These are phyloP conservation scores for Piliocolobus tephrosceles DNA, from an alignment of 2,113 vertebrate genomes.

Conservation along the genomic window DNA sequence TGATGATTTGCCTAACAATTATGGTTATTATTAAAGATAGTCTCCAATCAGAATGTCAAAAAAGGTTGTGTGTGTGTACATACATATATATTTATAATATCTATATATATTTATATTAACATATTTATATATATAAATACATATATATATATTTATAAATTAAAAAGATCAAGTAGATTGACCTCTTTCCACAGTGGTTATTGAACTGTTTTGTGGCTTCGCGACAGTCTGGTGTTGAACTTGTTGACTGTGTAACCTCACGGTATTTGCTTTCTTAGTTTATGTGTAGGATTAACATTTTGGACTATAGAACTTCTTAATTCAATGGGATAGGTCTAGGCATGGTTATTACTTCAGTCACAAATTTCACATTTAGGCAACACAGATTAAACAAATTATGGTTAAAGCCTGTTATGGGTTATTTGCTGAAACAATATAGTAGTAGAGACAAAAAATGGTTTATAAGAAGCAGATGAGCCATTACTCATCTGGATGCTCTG, in stretches of 20 bases:
- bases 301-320: not conserved
- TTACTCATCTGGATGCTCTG: not conserved
- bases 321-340: not conserved
- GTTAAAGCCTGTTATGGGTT: not conserved
- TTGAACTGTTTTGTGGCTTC: not conserved
- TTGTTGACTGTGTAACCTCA: not conserved
- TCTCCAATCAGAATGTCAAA: not conserved
- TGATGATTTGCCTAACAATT: not conserved
- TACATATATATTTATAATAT: not conserved
- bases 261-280: not conserved
- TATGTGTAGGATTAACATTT: not conserved
- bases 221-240: not conserved
- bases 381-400: not conserved
- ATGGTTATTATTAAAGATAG: slow-evolving; percentile 2
- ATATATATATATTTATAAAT: not conserved
- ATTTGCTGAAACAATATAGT: not conserved
- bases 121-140: not conserved
- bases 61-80: no score
- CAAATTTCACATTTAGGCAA: not conserved
- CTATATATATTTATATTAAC: not conserved
- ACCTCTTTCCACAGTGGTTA: not conserved
- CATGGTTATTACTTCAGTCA: not conserved
- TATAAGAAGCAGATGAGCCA: not conserved
- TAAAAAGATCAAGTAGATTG: not conserved
- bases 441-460: not conserved